phyloP scores from a whole-genome alignment of 1,140 invertebrate genomes.

The Neodiprion fabricii region DNA sequence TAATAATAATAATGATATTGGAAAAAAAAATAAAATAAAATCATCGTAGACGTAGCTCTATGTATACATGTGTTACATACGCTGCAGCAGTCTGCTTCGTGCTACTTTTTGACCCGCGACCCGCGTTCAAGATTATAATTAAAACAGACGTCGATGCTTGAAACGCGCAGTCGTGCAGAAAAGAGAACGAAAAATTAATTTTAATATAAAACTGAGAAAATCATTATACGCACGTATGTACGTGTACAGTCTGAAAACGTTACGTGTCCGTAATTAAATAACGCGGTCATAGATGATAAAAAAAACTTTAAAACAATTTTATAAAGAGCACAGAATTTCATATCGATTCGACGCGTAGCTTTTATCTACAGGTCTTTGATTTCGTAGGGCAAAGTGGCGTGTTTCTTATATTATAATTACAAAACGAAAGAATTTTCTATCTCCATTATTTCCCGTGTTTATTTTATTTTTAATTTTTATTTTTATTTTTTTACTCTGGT shows the following conservation, averaged over 20 bases:
- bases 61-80: too few relatives aligned
- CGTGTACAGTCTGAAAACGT: too few relatives aligned
- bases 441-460: not conserved
- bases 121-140: not conserved
- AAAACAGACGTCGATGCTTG: not conserved
- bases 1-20: too few relatives aligned
- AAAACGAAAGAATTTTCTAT: not conserved
- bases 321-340: too few relatives aligned
- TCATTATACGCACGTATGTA: too few relatives aligned
- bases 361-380: too few relatives aligned
- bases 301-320: not conserved
- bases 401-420: not conserved
- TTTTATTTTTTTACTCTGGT: not conserved
- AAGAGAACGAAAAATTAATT: not conserved
- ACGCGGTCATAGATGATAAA: not conserved
- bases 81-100: too few relatives aligned
- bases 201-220: too few relatives aligned
- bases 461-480: not conserved
- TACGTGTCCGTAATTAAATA: not conserved
- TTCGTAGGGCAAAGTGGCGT: too few relatives aligned
- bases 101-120: not conserved
- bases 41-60: too few relatives aligned
- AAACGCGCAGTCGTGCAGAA: not conserved
- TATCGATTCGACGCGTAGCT: too few relatives aligned
- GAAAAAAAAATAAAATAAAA: too few relatives aligned